phyloP scores from a whole-genome alignment of 2,797 vertebrate genomes.

The Microctenopoma lineatum region DNA sequence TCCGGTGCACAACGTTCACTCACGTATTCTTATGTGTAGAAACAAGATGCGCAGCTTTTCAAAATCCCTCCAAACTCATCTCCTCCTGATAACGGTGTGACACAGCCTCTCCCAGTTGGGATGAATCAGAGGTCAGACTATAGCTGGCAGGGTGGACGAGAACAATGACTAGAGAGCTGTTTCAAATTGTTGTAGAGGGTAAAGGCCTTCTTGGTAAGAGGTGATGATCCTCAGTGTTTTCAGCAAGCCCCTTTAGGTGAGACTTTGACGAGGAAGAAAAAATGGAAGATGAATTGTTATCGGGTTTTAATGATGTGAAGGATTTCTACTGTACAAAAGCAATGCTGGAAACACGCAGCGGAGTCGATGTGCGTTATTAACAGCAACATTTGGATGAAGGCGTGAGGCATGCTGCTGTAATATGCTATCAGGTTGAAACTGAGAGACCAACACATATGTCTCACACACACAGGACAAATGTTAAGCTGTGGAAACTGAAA shows the following conservation, averaged over 20 bases:
- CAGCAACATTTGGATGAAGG: conserved; percentile 19
- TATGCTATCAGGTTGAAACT: no score
- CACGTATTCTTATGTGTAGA: neutral
- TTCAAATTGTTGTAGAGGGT: conserved; percentile 42
- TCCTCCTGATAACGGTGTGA: conserved; percentile 29
- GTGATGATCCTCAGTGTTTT: conserved; percentile 32
- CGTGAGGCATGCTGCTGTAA: neutral
- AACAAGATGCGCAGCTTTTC: conserved; percentile 21
- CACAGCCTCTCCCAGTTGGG: conserved; percentile 37
- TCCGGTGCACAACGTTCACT: neutral
- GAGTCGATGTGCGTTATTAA: conserved; percentile 4
- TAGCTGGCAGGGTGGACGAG: conserved; percentile 37
- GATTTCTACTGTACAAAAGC: neutral
- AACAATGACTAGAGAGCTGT: conserved; percentile 37
- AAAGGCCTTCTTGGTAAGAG: conserved; percentile 46
- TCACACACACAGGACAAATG: neutral
- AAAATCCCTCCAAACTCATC: conserved; percentile 14
- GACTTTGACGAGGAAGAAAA: neutral
- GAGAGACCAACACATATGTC: neutral
- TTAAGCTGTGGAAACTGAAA: neutral
- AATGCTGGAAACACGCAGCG: neutral
- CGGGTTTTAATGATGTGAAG: neutral
- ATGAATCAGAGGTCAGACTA: conserved; percentile 56
- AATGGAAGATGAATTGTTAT: conserved; percentile 12
- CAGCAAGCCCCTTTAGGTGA: conserved; percentile 15